A percentile compares a stretch with the other conserved stretches of the same genome.
phyloP scores from a whole-genome alignment of 2,113 vertebrate species.

The Heptranchias perlo region DNA sequence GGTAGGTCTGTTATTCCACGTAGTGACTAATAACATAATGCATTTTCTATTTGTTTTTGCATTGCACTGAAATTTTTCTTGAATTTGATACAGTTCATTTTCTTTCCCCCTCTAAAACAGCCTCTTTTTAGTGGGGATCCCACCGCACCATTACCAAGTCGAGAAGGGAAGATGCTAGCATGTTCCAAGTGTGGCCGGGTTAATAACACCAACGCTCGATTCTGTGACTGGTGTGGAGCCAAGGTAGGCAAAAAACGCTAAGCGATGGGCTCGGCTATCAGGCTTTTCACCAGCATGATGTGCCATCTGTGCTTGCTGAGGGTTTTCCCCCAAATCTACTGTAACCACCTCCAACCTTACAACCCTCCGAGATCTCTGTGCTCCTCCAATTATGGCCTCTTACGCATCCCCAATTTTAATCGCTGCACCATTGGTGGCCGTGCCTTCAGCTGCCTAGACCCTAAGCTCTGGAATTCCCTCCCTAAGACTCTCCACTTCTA shows the following conservation, averaged over 20 bases:
- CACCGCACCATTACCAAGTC: conserved; percentile 42
- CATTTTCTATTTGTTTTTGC: not conserved
- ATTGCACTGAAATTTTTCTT: not conserved
- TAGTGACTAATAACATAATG: not conserved
- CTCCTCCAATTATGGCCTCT: not conserved
- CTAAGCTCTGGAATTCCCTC: not conserved
- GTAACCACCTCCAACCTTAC: not conserved
- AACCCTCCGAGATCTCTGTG: not conserved
- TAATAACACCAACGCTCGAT: conserved; percentile 60
- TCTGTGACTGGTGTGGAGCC: conserved; percentile 77
- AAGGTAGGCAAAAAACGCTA: conserved; percentile 52
- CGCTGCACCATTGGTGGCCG: too few relatives aligned
- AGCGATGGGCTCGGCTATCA: not conserved
- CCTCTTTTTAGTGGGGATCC: conserved; percentile 42
- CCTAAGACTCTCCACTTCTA: not conserved
- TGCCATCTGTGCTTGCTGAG: not conserved
- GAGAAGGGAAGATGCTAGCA: conserved; percentile 48
- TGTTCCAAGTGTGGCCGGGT: conserved; percentile 65
- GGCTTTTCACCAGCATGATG: not conserved
- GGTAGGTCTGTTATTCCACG: not conserved
- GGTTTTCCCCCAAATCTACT: not conserved
- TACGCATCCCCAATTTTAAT: not conserved
- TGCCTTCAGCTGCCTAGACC: not conserved
- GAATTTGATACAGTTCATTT: not conserved
- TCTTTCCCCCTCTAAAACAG: conserved; percentile 43